Base-by-base conservation (phyloP, 2,888 invertebrate species). In the Trichacis sp. region DNA sequence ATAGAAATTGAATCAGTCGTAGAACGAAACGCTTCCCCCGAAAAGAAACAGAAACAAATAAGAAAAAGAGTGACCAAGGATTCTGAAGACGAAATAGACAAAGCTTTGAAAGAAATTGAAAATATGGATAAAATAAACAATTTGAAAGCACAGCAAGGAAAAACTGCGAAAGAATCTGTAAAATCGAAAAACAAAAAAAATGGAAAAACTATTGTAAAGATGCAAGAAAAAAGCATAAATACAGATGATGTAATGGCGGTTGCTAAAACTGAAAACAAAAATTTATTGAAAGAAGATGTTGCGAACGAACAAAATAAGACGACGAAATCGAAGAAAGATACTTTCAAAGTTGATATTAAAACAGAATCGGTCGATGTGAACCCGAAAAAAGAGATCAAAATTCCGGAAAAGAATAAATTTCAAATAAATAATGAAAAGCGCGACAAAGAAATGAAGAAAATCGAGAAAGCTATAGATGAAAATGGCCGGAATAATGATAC, bases 31-130 rank as follows among this genome's bases (percentile, higher is more conserved):
- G 24, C 3, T 33, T 3, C n/a, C 2, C 11, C 33, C 2, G 9
- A n/a, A 33, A 3, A n/a, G 9, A n/a, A 33, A 3, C 33, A n/a
- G 33, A 33, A 46, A 1, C 14, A 12, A 1, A 12, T 12, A 24
- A 12, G 19, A 19, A 54, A 33, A 20, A 17, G 4, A 45, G 30
- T 14, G 38, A n/a, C 48, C 52, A 78, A 77, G 56, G 67, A 72
- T 1, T 63, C 75, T 12, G 84, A 81, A 45, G 86, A 86, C 64
- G 86, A 86, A 70, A 85, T 86, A 49, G 87, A 87, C 58, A 84
- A 84, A 66, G 86, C 86, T 49, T 73, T 86, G 30, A 85, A 82
- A 73, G 87, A 86, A 74, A 86, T 86, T 40, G 82, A 82, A 33
- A 77, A 77, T 38, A 80, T 84, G 80, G 80, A 81, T 51, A 82